Evolutionary conservation across 2,888 invertebrate genomes (phyloP).

Genomic region (Germaria angustata): DNA sequence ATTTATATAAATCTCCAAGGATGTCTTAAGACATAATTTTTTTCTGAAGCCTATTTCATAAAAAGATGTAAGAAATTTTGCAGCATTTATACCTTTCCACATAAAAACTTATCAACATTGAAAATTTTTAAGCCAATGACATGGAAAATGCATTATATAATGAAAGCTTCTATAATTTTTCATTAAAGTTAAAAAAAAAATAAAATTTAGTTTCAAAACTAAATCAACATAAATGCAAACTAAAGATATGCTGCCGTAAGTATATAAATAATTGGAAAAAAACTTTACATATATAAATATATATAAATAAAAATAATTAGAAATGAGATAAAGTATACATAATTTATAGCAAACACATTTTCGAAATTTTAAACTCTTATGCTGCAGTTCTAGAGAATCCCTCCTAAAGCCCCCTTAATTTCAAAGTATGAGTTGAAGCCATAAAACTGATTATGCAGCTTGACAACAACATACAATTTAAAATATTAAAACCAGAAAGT

Average conservation of each 20-base stretch:
- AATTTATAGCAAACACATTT: slow-evolving; percentile 27
- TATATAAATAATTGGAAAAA: not conserved
- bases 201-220: not conserved
- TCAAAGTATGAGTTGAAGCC: slow-evolving; percentile 30
- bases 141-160: slow-evolving; percentile 42
- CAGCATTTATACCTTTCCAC: not conserved
- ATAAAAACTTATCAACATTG: not conserved
- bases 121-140: not conserved
- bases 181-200: not conserved
- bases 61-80: not conserved
- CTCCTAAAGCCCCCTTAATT: not conserved
- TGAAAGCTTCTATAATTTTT: slow-evolving; percentile 7
- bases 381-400: not conserved
- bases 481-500: not conserved
- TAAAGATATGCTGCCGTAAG: not conserved
- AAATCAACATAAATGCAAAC: not conserved
- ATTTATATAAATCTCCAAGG: slow-evolving; percentile 52
- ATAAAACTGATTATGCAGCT: slow-evolving; percentile 74
- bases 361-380: too few relatives aligned
- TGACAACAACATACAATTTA: slow-evolving; percentile 66
- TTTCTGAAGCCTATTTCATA: not conserved
- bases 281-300: too few relatives aligned
- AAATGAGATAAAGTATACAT: slow-evolving; percentile 40
- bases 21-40: slow-evolving; percentile 29
- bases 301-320: slow-evolving; percentile 41